These are phyloP conservation scores for Macaca fascicularis DNA, from an alignment of 2,113 vertebrate species.

Conservation along the genomic window T2T-MFA8v1.1 NC_088386.1:116079501-116080000, in stretches of 20 bases:
- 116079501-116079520: not conserved
- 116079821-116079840: not conserved
- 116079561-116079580: not conserved
- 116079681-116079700: not conserved
- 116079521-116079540: not conserved
- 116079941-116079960: not conserved
- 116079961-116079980: not conserved
- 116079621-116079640: not conserved
- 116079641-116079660: not conserved
- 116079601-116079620: not conserved
- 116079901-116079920: not conserved
- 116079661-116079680: not conserved
- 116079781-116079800: not conserved
- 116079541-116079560: not conserved
- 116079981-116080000: not conserved
- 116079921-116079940: not conserved
- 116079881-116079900: not conserved
- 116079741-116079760: not conserved
- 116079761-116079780: not conserved
- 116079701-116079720: not conserved
- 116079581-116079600: not conserved
- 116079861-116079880: not conserved
- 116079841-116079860: not conserved
- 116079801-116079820: not conserved
- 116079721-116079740: not conserved